These are phyloP conservation scores for Chymomyza caudatula DNA, from an alignment of 2,888 invertebrate genomes.

Conservation along the genomic window DNA sequence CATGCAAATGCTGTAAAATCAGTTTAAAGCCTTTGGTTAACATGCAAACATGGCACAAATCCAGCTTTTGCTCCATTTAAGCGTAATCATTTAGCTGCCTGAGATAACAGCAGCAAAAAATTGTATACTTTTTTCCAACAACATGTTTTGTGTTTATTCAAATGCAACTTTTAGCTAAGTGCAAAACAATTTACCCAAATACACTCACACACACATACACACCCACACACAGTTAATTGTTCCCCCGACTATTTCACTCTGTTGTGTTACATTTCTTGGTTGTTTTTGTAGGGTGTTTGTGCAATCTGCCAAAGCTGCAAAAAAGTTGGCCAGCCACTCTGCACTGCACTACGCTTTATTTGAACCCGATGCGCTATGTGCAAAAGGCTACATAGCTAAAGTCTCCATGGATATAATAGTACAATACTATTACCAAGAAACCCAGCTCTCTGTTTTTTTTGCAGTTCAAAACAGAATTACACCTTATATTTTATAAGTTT, in stretches of 20 bases:
- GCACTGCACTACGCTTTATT: background rate
- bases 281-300: slow-evolving; percentile 13
- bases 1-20: slow-evolving; percentile 7
- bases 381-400: background rate
- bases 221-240: slow-evolving; percentile 37
- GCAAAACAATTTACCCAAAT: slow-evolving; percentile 72
- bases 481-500: no score
- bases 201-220: slow-evolving; percentile 21
- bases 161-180: slow-evolving; percentile 66
- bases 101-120: slow-evolving; percentile 31
- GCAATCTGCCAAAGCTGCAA: slow-evolving; percentile 59
- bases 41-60: slow-evolving; percentile 23
- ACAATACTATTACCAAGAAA: no score
- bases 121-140: slow-evolving; percentile 24
- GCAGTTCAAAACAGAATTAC: no score
- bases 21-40: background rate
- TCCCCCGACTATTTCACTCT: slow-evolving; percentile 42
- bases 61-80: background rate
- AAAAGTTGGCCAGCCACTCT: background rate
- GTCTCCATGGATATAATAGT: no score
- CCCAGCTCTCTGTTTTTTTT: no score
- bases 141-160: slow-evolving; percentile 43
- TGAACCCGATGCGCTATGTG: background rate
- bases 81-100: slow-evolving; percentile 14
- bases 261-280: slow-evolving; percentile 28